phyloP scores from a whole-genome alignment of 2,888 invertebrate genomes.

The Tupiocoris notatus region DNA sequence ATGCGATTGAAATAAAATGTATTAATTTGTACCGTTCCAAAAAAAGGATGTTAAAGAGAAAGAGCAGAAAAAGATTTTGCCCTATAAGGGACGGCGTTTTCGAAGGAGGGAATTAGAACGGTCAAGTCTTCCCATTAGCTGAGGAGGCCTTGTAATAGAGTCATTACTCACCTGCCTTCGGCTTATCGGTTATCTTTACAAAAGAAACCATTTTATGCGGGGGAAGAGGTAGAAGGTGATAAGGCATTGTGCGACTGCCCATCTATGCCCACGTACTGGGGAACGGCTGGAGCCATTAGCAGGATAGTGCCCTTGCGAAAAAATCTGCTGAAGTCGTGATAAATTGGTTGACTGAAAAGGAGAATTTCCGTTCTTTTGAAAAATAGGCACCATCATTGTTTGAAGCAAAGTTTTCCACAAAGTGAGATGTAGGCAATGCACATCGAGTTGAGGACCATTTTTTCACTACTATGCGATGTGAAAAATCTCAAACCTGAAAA shows the following conservation, averaged over 20 bases:
- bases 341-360: conserved; percentile 4
- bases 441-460: no score
- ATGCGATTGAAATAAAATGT: background rate
- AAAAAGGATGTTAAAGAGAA: background rate
- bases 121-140: conserved; percentile 26
- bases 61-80: background rate
- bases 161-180: conserved; percentile 29
- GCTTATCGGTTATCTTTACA: conserved; percentile 34
- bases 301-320: background rate
- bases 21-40: background rate
- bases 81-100: background rate
- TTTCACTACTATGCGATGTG: no score
- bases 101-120: conserved; percentile 10
- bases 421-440: no score
- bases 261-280: background rate
- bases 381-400: background rate
- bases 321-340: conserved; percentile 24
- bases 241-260: conserved; percentile 24
- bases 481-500: no score
- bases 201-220: conserved; percentile 34
- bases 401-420: background rate
- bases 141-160: conserved; percentile 25
- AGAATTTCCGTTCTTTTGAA: background rate
- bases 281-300: conserved; percentile 1
- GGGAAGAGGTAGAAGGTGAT: conserved; percentile 18